Evolutionary conservation across 2,113 vertebrate species (phyloP).

Genomic region (Lepisosteus osseus): DNA sequence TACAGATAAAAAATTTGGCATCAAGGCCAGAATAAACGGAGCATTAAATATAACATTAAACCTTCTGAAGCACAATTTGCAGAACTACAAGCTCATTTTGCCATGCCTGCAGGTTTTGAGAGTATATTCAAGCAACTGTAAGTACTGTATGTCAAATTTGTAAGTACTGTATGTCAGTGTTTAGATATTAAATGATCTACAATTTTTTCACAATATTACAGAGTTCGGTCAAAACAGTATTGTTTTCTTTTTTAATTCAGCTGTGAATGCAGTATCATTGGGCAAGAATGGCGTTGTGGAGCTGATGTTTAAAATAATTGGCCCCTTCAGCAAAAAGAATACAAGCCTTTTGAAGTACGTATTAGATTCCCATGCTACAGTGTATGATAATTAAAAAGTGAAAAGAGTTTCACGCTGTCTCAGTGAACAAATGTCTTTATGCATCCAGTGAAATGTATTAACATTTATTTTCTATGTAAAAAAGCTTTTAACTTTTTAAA

Average conservation of each 20-base stretch:
- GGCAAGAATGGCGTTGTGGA: slow-evolving; percentile 91
- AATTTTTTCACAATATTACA: too few relatives aligned
- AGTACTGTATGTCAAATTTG: slow-evolving; percentile 53
- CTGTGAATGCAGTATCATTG: slow-evolving; percentile 89
- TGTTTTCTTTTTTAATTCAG: slow-evolving; percentile 52
- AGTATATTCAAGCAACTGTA: slow-evolving; percentile 87
- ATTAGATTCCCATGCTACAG: neutral
- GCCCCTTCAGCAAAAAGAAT: slow-evolving; percentile 90
- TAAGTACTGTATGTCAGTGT: neutral
- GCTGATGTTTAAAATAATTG: slow-evolving; percentile 87
- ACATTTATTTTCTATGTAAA: too few relatives aligned
- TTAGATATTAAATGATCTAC: neutral
- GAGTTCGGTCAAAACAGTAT: neutral
- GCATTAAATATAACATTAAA: slow-evolving; percentile 80
- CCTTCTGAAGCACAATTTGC: slow-evolving; percentile 87
- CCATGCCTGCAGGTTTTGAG: slow-evolving; percentile 93
- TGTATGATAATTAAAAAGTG: too few relatives aligned
- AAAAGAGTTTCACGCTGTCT: too few relatives aligned
- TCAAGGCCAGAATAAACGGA: slow-evolving; percentile 89
- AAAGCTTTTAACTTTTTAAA: too few relatives aligned
- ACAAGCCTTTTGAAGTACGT: slow-evolving; percentile 89
- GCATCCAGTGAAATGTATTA: too few relatives aligned
- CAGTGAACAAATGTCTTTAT: too few relatives aligned
- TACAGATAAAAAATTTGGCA: slow-evolving; percentile 92
- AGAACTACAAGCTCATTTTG: slow-evolving; percentile 81